Percentiles rank a stretch among this genome's conserved stretches.
phyloP scores from a whole-genome alignment of 2,888 invertebrate species.

The Macaria notata region DNA sequence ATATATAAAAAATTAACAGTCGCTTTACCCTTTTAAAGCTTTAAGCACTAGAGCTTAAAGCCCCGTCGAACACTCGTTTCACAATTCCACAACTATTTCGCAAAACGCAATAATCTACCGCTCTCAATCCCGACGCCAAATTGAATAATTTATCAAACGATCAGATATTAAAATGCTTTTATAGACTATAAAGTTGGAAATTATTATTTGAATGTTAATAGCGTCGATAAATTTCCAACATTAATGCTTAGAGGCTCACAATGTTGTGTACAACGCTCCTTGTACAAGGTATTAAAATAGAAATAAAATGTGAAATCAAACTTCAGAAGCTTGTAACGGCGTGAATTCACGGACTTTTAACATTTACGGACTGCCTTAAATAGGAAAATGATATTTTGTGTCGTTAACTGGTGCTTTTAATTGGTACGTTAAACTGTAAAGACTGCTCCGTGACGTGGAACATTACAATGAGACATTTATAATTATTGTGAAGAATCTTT shows the following conservation, averaged over 20 bases:
- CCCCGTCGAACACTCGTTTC: constrained; percentile 25
- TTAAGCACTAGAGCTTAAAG: constrained; percentile 14
- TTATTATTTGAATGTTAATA: constrained; percentile 76
- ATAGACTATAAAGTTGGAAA: constrained; percentile 71
- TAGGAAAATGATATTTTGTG: constrained; percentile 10
- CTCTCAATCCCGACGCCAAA: constrained; percentile 38
- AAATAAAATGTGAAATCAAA: constrained; percentile 27
- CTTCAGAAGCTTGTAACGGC: constrained; percentile 18
- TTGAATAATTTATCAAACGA: constrained; percentile 72
- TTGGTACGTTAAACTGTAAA: not conserved
- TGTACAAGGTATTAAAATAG: constrained; percentile 26
- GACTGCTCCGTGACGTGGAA: no score
- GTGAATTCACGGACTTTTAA: constrained; percentile 16
- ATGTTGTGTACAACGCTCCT: constrained; percentile 40
- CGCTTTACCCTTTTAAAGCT: no score
- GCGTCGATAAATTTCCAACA: constrained; percentile 64
- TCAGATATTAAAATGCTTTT: constrained; percentile 72
- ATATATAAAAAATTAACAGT: no score
- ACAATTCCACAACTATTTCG: constrained; percentile 27
- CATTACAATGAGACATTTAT: no score
- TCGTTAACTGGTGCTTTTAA: not conserved
- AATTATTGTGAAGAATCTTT: no score
- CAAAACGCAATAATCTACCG: constrained; percentile 20
- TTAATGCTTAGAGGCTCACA: constrained; percentile 52
- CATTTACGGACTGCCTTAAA: constrained; percentile 13